phyloP scores from a whole-genome alignment of 2,888 invertebrate species.

The Stenurella melanura region DNA sequence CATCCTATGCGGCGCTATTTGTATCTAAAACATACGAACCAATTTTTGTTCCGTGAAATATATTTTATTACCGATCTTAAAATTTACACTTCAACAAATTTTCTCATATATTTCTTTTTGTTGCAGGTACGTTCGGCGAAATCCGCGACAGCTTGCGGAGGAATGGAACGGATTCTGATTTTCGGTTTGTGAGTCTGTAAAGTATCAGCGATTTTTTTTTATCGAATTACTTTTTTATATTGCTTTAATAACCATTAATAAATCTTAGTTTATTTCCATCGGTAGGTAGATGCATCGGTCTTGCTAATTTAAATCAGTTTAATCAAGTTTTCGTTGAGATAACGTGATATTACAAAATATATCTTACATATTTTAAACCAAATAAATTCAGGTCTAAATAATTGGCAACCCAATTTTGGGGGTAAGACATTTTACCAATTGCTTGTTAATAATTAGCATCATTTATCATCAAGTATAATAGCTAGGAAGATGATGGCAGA shows the following conservation, averaged over 20 bases:
- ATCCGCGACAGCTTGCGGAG: conserved; percentile 10
- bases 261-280: neutral
- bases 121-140: conserved; percentile 55
- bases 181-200: conserved; percentile 8
- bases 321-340: too few species aligned
- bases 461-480: too few species aligned
- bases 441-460: too few species aligned
- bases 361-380: too few species aligned
- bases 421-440: too few species aligned
- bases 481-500: too few species aligned
- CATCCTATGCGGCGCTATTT: conserved; percentile 43
- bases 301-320: neutral
- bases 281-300: neutral
- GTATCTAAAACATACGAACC: conserved; percentile 52
- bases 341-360: too few species aligned
- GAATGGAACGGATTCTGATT: neutral
- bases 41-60: conserved; percentile 58
- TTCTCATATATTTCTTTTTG: conserved; percentile 59
- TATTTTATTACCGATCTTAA: conserved; percentile 60
- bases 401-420: too few species aligned
- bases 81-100: conserved; percentile 61
- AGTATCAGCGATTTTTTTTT: neutral
- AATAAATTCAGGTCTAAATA: too few species aligned
- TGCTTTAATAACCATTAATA: neutral
- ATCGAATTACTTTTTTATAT: neutral